Base-by-base conservation (phyloP, 2,888 invertebrate genomes). In the Drosophila suboccidentalis region DNA sequence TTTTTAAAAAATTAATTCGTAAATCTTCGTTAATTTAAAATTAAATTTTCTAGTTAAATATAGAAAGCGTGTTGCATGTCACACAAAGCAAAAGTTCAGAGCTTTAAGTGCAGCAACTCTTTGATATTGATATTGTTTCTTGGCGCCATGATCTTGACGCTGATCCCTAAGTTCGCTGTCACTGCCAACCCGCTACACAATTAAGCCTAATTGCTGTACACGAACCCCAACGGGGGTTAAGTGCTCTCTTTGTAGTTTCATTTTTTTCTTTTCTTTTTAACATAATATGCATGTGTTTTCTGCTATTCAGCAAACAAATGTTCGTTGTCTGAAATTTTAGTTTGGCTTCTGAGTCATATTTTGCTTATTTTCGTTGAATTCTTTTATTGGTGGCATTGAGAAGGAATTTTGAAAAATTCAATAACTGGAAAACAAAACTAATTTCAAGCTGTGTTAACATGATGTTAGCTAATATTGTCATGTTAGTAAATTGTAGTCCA, bases 201-300 rank as follows among this genome's bases (percentile, higher is more conserved):
- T 81, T 79, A 75, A 75, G 64, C 39, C 63, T 72, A 77, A 83
- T 83, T 79, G 80, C 58, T 71, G 43, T 51, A 60, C 41, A 26
- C 67, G 78, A 70, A 63, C 68, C 54, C 63, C 46, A 22, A n/a
- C 43, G 15, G 82, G 54, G 84, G 81, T 79, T 68, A 81, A 87
- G 75, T 83, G 81, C 43, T 74, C 54, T 57, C 50, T 67, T 74
- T 63, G 71, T 67, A 59, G 70, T 51, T 53, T 46, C 53, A 29
- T 50, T 63, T 63, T n/a, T 29, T 26, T 5, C 3, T 43, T 43
- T 19, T 10, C 15, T 29, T 49, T 26, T 34, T 32, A 11, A 32
- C 19, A 50, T 26, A 17, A 60, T 19, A 32, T n/a, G 36, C 38
- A 67, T 46, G n/a, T 70, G 60, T 49, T 53, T 41, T 66, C 10